These are phyloP conservation scores for Chrysomela aeneicollis DNA, from an alignment of 2,888 invertebrate species.

Conservation along the genomic window DNA sequence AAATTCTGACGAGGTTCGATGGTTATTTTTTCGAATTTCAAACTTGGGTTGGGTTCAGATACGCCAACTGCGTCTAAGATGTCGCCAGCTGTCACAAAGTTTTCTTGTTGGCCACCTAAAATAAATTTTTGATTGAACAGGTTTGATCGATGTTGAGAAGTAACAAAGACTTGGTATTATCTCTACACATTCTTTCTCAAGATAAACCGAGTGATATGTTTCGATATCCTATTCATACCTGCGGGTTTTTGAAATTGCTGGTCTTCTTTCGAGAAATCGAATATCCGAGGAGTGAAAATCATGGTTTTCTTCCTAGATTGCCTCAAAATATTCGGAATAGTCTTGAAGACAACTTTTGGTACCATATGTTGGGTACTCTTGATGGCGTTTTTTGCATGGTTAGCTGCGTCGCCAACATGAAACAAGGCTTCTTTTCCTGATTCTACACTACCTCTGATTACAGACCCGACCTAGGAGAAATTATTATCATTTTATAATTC, in stretches of 20 bases:
- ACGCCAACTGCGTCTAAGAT: constrained; percentile 56
- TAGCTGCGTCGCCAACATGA: constrained; percentile 54
- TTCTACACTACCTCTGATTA: constrained; percentile 54
- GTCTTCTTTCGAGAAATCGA: constrained; percentile 18
- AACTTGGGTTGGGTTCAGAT: constrained; percentile 49
- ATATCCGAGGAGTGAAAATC: constrained; percentile 28
- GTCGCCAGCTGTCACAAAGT: constrained; percentile 53
- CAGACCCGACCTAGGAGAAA: constrained; percentile 48
- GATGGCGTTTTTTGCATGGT: constrained; percentile 49
- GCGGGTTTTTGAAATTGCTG: background rate
- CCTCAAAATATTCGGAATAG: constrained; percentile 23
- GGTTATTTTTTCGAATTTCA: constrained; percentile 16
- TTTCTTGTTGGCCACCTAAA: constrained; percentile 25
- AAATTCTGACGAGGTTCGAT: background rate
- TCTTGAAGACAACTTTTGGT: constrained; percentile 24
- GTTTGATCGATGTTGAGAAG: too few species aligned
- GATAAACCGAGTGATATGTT: too few species aligned
- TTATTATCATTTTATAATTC: too few species aligned
- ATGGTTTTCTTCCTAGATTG: constrained; percentile 22
- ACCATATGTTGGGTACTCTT: constrained; percentile 17
- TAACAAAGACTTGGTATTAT: too few species aligned
- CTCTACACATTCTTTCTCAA: too few species aligned
- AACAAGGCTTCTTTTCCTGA: constrained; percentile 55
- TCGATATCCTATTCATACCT: background rate
- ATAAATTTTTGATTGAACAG: background rate